phyloP scores from a whole-genome alignment of 2,113 vertebrate genomes.

The Psettodes erumei region DNA sequence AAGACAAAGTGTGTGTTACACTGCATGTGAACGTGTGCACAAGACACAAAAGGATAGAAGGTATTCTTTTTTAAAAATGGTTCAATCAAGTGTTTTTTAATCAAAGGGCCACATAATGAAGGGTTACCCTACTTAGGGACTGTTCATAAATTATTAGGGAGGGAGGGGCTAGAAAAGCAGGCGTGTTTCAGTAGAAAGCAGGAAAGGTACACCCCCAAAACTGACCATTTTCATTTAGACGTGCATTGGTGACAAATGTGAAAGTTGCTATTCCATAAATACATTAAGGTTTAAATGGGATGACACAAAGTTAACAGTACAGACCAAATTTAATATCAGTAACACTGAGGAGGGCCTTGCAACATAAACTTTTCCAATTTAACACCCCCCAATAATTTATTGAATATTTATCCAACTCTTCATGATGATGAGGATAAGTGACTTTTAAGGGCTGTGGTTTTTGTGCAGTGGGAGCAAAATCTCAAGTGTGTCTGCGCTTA shows the following conservation, averaged over 20 bases:
- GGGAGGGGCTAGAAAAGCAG: background rate
- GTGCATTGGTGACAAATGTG: too few relatives aligned
- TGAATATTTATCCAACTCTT: too few relatives aligned
- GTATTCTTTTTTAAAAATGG: background rate
- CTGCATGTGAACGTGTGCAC: background rate
- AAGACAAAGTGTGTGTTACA: background rate
- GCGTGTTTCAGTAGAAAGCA: background rate
- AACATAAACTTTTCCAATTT: too few relatives aligned
- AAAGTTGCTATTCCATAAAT: too few relatives aligned
- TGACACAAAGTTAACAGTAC: background rate
- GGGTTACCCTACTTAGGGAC: background rate
- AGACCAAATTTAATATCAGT: too few relatives aligned
- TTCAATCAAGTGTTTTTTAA: background rate
- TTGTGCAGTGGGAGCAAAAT: slow-evolving; percentile 24
- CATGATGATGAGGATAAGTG: too few relatives aligned
- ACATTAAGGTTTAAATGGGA: too few relatives aligned
- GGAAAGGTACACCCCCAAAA: background rate
- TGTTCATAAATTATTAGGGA: background rate
- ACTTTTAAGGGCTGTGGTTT: slow-evolving; percentile 17
- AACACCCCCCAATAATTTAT: background rate
- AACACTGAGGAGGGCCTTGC: too few relatives aligned
- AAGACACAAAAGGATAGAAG: background rate
- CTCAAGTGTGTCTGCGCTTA: slow-evolving; percentile 5
- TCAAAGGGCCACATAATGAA: background rate
- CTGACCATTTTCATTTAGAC: too few relatives aligned